Evolutionary conservation across 2,797 vertebrate species (phyloP), one percentile per base, ranked within the genome.

Genomic region (Hafferia zeledoni): DNA sequence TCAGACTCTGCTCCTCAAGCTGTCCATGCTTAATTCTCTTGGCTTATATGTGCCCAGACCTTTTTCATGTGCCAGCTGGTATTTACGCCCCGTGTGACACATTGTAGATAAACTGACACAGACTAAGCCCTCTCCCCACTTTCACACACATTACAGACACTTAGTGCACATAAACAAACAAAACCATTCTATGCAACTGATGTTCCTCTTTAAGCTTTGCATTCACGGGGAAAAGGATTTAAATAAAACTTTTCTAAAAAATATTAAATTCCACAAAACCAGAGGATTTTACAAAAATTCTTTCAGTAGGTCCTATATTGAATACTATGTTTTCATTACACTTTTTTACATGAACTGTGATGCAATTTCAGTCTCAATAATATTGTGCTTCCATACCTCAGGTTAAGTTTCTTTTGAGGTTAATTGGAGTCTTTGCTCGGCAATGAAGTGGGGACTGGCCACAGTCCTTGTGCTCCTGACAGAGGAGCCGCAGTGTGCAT

Each of bases 1-100:
- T 93, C 79, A 90, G 63, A 90, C 74, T 77, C 67, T 30, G 55
- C 71, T 95, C 70, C 86, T 92, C 90, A 95, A 96, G 93, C 88
- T 94, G 75, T 91, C 96, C 83, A 10, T 37, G 30, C 71, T 92
- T 76, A 60, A 80, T 87, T 79, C 90, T 43, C 1, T 49, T 91
- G 87, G 80, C 63, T 97, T 95, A 41, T 8, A 10, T 82, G 89
- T 92, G 82, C 65, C 93, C 83, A 80, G 93, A 86, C 83, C 89
- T 92, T 60, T 91, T 81, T 94, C 75, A 81, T 92, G 88, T 93
- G 93, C 84, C 95, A 97, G 94, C 91, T 94, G 94, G 95, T 96
- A 96, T 96, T 94, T 94, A 91, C 82, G 67, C 82, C 39, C 88
- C 1, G 9, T 28, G 91, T 92, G 90, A 93, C 78, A 94, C 79